A percentile compares a stretch with the other conserved stretches of the same genome.
These are phyloP conservation scores for Anas acuta DNA, from an alignment of 2,797 vertebrate species.

Conservation along the genomic window DNA sequence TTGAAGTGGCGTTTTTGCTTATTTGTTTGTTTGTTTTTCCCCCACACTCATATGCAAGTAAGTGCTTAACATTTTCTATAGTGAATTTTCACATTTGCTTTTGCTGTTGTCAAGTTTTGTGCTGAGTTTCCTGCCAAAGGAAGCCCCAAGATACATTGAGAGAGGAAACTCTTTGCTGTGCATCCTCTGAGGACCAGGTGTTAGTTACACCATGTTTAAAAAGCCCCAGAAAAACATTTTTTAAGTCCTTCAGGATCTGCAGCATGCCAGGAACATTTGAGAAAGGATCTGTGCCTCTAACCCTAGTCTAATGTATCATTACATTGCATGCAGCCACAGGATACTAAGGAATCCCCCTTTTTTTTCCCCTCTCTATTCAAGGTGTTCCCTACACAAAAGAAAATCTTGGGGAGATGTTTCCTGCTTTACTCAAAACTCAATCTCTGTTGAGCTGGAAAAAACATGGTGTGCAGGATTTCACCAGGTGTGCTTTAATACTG, in stretches of 20 bases:
- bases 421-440: neutral
- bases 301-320: neutral
- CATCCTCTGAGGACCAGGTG: neutral
- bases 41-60: neutral
- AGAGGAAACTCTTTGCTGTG: neutral
- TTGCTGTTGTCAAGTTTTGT: neutral
- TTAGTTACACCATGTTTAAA: too few relatives aligned
- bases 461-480: neutral
- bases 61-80: neutral
- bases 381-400: neutral
- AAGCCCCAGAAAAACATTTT: rapidly evolving
- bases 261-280: neutral
- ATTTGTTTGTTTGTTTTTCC: neutral
- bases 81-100: neutral
- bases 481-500: neutral
- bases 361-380: neutral
- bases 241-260: neutral
- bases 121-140: neutral
- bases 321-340: neutral
- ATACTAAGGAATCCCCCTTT: neutral
- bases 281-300: neutral
- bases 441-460: neutral
- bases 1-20: neutral
- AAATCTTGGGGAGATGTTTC: neutral
- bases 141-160: rapidly evolving